Evolutionary conservation across 2,888 invertebrate genomes (phyloP).

Genomic region (Archips xylosteana): DNA sequence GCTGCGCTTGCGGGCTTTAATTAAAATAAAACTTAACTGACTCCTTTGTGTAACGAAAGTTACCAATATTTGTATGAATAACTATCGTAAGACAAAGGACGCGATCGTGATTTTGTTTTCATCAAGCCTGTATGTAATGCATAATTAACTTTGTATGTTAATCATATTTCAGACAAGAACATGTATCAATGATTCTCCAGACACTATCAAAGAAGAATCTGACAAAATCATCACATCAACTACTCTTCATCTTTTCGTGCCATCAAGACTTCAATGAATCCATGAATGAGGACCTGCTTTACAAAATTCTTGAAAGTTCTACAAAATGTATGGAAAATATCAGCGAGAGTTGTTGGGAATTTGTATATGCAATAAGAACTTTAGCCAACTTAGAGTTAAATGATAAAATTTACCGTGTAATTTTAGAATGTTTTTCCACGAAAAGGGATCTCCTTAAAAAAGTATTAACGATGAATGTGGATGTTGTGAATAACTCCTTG

Average conservation of each 20-base stretch:
- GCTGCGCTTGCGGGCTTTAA: too few species aligned
- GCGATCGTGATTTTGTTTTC: too few species aligned
- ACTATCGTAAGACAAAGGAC: too few species aligned
- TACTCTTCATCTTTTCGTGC: slow-evolving; percentile 69
- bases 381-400: slow-evolving; percentile 62
- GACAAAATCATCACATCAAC: slow-evolving; percentile 50
- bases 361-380: slow-evolving; percentile 60
- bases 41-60: too few species aligned
- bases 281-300: slow-evolving; percentile 50
- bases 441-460: slow-evolving; percentile 49
- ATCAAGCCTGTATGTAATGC: too few species aligned
- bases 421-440: slow-evolving; percentile 52
- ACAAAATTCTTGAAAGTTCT: slow-evolving; percentile 52
- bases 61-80: too few species aligned
- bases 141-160: too few species aligned
- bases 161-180: slow-evolving; percentile 60
- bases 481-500: slow-evolving; percentile 51
- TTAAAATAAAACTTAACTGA: too few species aligned
- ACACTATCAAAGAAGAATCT: slow-evolving; percentile 49
- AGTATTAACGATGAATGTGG: slow-evolving; percentile 50
- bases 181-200: slow-evolving; percentile 55
- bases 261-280: slow-evolving; percentile 57
- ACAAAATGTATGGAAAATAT: slow-evolving; percentile 48
- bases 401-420: slow-evolving; percentile 47
- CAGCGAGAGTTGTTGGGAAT: slow-evolving; percentile 49